These are phyloP conservation scores for Hemicordylus capensis DNA, from an alignment of 2,113 vertebrate species.

Conservation along the genomic window DNA sequence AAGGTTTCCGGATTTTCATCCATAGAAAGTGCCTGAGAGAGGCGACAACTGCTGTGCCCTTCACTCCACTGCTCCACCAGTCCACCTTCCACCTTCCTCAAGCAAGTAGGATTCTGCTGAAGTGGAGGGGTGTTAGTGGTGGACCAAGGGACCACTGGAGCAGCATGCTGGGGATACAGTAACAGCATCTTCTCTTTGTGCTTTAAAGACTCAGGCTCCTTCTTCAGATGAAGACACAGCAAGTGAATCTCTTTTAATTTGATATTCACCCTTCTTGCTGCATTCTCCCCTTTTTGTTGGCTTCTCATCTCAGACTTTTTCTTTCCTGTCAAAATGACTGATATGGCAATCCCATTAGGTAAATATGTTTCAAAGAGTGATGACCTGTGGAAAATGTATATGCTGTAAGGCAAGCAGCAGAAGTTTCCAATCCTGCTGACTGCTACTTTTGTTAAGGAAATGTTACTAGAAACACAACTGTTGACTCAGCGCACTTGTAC, in stretches of 20 bases:
- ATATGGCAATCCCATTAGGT: constrained; percentile 13
- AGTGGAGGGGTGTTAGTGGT: too few species aligned
- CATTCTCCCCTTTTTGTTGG: background rate
- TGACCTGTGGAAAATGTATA: background rate
- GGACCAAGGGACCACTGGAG: background rate
- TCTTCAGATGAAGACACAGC: background rate
- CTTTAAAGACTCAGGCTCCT: background rate
- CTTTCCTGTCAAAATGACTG: background rate
- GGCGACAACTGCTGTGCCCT: background rate
- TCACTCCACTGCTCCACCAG: background rate
- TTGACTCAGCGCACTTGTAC: background rate
- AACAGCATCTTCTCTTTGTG: background rate
- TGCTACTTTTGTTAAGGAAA: constrained; percentile 18
- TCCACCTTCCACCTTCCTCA: background rate
- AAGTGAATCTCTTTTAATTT: background rate
- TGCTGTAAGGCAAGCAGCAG: background rate
- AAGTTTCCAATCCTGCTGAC: constrained; percentile 4
- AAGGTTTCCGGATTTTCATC: background rate
- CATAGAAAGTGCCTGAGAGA: background rate
- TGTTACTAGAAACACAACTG: background rate
- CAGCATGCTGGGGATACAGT: background rate
- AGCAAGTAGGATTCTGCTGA: background rate
- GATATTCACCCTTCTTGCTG: background rate
- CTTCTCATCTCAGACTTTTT: background rate
- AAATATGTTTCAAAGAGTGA: background rate